phyloP scores from a whole-genome alignment of 2,113 vertebrate genomes.

The Microcebus lehilahytsara region DNA sequence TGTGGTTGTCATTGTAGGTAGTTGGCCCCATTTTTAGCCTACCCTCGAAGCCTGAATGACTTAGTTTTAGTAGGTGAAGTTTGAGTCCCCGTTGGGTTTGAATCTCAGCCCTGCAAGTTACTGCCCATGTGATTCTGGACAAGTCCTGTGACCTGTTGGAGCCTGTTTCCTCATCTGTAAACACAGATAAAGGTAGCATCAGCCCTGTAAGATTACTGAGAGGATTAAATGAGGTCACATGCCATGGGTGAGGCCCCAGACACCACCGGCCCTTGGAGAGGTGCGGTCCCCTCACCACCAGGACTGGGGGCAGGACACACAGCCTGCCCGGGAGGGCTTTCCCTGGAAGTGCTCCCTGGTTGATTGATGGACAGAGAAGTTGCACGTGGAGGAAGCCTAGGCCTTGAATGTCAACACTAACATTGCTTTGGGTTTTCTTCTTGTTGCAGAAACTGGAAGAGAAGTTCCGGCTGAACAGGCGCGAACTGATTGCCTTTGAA shows the following conservation, averaged over 20 bases:
- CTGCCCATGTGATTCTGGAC: fast-evolving
- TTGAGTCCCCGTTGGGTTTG: neutral
- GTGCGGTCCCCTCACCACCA: too few relatives aligned
- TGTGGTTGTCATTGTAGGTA: fast-evolving
- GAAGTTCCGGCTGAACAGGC: constrained; percentile 95
- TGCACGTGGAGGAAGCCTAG: neutral
- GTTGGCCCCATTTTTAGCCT: neutral
- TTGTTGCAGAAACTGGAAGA: constrained; percentile 96
- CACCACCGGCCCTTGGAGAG: too few relatives aligned
- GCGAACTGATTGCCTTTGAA: constrained; percentile 98
- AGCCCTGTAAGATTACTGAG: neutral
- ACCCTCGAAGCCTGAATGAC: neutral
- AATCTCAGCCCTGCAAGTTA: fast-evolving
- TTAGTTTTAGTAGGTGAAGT: too few relatives aligned
- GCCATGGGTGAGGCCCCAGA: too few relatives aligned
- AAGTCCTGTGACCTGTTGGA: neutral
- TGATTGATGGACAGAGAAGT: neutral
- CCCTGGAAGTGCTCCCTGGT: neutral
- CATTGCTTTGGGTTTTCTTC: neutral
- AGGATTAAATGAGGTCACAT: neutral
- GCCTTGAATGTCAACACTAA: neutral
- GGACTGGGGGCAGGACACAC: neutral
- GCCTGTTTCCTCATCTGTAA: neutral
- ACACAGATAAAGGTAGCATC: neutral
- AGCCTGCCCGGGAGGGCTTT: fast-evolving